Conservation (phyloP, 2,113 vertebrate species). For the Brachirus orientalis region DNA sequence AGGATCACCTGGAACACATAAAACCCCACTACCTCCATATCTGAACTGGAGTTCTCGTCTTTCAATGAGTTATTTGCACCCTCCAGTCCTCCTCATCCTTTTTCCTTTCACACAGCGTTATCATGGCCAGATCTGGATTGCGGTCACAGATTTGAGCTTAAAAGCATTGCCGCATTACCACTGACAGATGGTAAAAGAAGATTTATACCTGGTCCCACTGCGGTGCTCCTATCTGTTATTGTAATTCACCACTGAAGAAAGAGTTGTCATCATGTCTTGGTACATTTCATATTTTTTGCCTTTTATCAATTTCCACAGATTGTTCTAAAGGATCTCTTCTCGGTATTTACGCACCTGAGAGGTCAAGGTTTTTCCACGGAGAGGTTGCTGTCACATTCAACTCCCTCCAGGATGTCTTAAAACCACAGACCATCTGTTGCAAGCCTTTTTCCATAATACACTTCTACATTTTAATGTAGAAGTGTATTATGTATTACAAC, state of each 20-base stretch:
- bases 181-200: conserved; percentile 77
- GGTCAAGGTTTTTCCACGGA: background rate
- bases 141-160: conserved; percentile 62
- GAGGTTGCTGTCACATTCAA: no score
- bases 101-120: conserved; percentile 4
- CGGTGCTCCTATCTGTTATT: conserved; percentile 63
- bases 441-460: no score
- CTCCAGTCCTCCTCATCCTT: background rate
- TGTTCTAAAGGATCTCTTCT: background rate
- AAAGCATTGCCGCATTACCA: conserved; percentile 67
- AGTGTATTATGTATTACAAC: no score
- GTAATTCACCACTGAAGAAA: conserved; percentile 64
- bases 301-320: conserved; percentile 41
- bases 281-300: background rate
- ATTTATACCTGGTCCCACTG: conserved; percentile 70
- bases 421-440: no score
- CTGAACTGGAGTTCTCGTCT: conserved; percentile 1
- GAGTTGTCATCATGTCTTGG: conserved; percentile 46
- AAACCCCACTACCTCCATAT: background rate
- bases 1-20: conserved; percentile 23
- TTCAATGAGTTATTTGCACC: conserved; percentile 29
- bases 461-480: no score
- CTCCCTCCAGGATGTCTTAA: no score
- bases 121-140: conserved; percentile 44
- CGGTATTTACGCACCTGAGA: conserved; percentile 3